Evolutionary conservation across 30 jellyfish, hydroid and myxozoan species (phyloP).

Genomic region (Turritopsis dohrnii): DNA sequence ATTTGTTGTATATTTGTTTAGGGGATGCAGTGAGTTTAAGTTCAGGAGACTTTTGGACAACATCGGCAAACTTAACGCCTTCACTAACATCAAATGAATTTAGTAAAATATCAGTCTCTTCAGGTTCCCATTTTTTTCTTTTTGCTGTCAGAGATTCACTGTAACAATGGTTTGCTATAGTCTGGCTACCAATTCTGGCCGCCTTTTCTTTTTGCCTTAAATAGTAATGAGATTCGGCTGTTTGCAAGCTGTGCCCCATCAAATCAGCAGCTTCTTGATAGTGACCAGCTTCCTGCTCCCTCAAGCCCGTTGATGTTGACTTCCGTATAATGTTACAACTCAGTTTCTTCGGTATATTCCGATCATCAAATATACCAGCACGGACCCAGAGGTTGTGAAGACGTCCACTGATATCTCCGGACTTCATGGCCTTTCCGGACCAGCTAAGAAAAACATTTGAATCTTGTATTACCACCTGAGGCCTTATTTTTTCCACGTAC

Average conservation of each 20-base stretch:
- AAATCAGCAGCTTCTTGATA: not conserved
- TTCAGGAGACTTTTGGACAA: too few species aligned
- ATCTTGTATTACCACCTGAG: not conserved
- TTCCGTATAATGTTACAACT: not conserved
- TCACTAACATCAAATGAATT: too few species aligned
- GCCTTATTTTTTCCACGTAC: not conserved
- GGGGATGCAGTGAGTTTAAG: too few species aligned
- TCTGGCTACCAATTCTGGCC: too few species aligned
- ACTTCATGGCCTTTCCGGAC: not conserved
- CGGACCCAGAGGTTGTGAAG: not conserved
- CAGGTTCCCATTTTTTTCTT: too few species aligned
- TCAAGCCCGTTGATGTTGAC: not conserved
- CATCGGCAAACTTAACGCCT: too few species aligned
- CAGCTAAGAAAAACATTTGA: not conserved
- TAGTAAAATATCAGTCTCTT: too few species aligned
- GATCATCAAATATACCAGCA: not conserved
- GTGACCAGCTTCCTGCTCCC: not conserved
- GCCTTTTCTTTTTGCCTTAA: too few species aligned
- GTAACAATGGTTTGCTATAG: too few species aligned
- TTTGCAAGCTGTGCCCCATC: not conserved
- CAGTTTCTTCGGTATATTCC: not conserved
- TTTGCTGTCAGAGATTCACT: too few species aligned
- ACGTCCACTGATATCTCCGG: not conserved
- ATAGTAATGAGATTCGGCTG: not conserved
- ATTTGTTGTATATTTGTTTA: too few species aligned